Evolutionary conservation across 2,113 vertebrate genomes (phyloP), one percentile per base, ranked within the genome.

Genomic region (Austrofundulus limnaeus): DNA sequence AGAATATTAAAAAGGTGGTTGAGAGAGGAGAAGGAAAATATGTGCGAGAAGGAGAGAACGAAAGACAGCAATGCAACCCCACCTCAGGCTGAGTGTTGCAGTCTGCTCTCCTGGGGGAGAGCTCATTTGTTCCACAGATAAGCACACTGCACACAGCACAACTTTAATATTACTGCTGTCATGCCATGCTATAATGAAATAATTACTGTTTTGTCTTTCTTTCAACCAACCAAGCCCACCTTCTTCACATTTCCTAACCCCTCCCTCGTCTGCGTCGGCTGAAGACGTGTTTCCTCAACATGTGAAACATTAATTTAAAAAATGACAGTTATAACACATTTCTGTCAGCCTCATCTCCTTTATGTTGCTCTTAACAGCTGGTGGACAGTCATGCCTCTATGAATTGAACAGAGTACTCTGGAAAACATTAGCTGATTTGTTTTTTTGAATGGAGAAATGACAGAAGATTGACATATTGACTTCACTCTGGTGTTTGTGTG

Each of bases 1-100:
- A 93, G 93, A 95, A 95, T 97, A 94, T 95, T 95, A 94, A 92
- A 92, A 93, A 94, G 89, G 91, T 82, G 87, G 91, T 92, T 66
- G 81, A 88, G 92, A 69, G 83, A 78, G 90, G 91, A 92, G 91
- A 69, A 82, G 70, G 50, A 64, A 75, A 58, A 70, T 68, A 52
- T 55, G 56, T 57, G 46, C 31, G 47, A 59, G 71, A 66, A 77
- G 86, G 92, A 70, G 74, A 62, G 86, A 61, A 65, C 78, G 80
- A 79, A 87, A 90, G 91, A 90, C 90, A 94, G 92, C 92, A 92
- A 94, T 93, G 92, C 93, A 93, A 92, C 78, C 92, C 84, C 91
- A 92, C 87, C 90, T 91, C 92, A 59, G 87, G 92, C 93, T 91
- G 80, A 80, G 69, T 91, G 88, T 93, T 92, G 92, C 2, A 88